Evolutionary conservation across 2,797 vertebrate genomes (phyloP).

Genomic region (Poeciliopsis gracilis): DNA sequence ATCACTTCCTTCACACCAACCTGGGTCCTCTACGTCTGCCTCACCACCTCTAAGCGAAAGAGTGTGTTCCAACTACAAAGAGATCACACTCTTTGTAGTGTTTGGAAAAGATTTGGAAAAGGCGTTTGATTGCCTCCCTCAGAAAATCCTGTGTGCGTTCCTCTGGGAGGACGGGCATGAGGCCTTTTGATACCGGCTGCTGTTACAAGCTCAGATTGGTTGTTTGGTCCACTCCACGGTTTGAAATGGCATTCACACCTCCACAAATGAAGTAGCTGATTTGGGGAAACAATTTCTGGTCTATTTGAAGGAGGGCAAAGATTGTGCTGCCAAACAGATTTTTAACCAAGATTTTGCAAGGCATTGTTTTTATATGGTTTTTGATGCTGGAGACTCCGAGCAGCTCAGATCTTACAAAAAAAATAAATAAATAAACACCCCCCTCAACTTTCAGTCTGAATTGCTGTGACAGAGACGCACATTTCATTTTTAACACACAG

Average conservation of each 20-base stretch:
- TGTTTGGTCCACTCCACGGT: not conserved
- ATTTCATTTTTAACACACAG: not conserved
- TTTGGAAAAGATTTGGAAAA: too few relatives aligned
- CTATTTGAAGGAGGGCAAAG: not conserved
- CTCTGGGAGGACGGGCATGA: too few relatives aligned
- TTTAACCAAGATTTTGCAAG: not conserved
- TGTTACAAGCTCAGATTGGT: not conserved
- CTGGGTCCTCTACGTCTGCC: too few relatives aligned
- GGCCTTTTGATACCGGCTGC: too few relatives aligned
- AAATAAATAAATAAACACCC: too few relatives aligned
- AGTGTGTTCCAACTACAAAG: too few relatives aligned
- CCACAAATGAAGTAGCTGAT: not conserved
- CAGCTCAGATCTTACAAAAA: not conserved
- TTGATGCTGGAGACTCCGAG: not conserved
- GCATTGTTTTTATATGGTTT: not conserved
- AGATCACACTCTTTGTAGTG: too few relatives aligned
- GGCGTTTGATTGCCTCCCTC: too few relatives aligned
- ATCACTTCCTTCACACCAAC: too few relatives aligned
- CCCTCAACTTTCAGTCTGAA: constrained; percentile 17
- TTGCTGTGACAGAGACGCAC: not conserved
- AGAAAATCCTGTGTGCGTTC: too few relatives aligned
- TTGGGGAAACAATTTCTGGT: not conserved
- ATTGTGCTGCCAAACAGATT: not conserved
- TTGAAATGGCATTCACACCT: not conserved
- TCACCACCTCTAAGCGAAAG: too few relatives aligned